These are phyloP conservation scores for Hypotaenidia philippensis DNA, from an alignment of 2,797 vertebrate species.

Conservation along the genomic window DNA sequence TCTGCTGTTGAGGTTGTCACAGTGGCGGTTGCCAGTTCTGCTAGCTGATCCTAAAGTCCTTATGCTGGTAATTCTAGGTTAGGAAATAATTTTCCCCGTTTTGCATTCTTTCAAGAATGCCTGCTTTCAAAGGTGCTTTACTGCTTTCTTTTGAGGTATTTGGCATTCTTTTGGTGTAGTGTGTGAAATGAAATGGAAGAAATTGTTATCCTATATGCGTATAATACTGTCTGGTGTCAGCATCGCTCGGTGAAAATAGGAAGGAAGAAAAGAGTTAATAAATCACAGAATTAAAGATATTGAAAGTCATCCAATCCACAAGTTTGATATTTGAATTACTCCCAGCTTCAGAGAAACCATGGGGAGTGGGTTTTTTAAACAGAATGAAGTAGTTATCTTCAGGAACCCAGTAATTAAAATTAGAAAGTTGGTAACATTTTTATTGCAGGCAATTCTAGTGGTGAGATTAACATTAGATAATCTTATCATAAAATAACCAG, in stretches of 20 bases:
- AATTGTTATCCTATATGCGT: neutral
- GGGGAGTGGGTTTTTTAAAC: neutral
- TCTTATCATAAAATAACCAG: slow-evolving; percentile 61
- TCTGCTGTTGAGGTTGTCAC: neutral
- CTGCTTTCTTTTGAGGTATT: neutral
- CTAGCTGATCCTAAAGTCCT: neutral
- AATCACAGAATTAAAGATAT: neutral
- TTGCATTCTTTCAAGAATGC: neutral
- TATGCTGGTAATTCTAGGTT: neutral
- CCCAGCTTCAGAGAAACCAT: slow-evolving; percentile 36
- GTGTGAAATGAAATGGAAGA: neutral
- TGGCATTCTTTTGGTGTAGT: neutral
- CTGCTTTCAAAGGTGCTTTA: neutral
- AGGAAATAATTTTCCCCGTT: neutral
- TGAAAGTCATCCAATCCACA: neutral
- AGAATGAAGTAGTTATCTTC: slow-evolving; percentile 49
- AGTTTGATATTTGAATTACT: slow-evolving; percentile 12
- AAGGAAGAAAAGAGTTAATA: slow-evolving; percentile 8
- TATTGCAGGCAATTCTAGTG: slow-evolving; percentile 33
- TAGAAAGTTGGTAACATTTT: slow-evolving; percentile 20
- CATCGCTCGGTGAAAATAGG: neutral
- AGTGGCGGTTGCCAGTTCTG: neutral
- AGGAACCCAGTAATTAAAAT: slow-evolving; percentile 59
- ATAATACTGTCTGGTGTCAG: neutral
- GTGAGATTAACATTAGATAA: slow-evolving; percentile 61